Conservation (phyloP, 2,113 vertebrate species). For the Nematolebias whitei region DNA sequence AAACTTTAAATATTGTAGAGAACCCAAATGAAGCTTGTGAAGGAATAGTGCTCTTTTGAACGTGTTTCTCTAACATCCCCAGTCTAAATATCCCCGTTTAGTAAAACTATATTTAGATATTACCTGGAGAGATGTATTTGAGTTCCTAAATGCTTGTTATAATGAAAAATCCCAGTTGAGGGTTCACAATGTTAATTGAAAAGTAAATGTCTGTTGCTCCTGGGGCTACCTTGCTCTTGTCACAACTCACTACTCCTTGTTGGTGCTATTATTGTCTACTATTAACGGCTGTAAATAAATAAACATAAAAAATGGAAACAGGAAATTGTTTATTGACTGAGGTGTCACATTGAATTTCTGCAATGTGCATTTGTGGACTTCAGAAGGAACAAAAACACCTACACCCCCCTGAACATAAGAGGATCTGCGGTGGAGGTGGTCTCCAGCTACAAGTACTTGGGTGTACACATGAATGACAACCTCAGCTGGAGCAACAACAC, state of each 20-base stretch:
- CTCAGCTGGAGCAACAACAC: no score
- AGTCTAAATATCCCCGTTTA: slow-evolving; percentile 47
- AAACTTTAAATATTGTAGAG: background rate
- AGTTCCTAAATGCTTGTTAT: slow-evolving; percentile 39
- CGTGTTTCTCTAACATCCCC: slow-evolving; percentile 12
- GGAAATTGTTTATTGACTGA: no score
- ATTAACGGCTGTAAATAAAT: slow-evolving; percentile 36
- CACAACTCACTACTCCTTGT: slow-evolving; percentile 28
- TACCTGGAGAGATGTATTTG: slow-evolving; percentile 26
- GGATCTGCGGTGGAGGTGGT: no score
- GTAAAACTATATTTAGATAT: slow-evolving; percentile 41
- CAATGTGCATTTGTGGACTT: no score
- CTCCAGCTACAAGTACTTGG: no score
- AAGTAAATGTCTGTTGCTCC: slow-evolving; percentile 45
- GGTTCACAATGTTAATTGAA: slow-evolving; percentile 53
- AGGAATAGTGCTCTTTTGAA: background rate
- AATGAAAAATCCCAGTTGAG: slow-evolving; percentile 44
- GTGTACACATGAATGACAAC: no score
- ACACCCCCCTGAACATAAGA: no score
- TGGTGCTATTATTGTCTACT: slow-evolving; percentile 25
- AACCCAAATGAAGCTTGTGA: background rate
- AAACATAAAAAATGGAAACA: no score
- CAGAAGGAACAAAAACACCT: no score
- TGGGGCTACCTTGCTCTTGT: slow-evolving; percentile 14
- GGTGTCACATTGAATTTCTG: no score